Percentiles rank a stretch among this genome's conserved stretches.
These are phyloP conservation scores for Fulmarus glacialis DNA, from an alignment of 2,113 vertebrate genomes.

Conservation along the genomic window DNA sequence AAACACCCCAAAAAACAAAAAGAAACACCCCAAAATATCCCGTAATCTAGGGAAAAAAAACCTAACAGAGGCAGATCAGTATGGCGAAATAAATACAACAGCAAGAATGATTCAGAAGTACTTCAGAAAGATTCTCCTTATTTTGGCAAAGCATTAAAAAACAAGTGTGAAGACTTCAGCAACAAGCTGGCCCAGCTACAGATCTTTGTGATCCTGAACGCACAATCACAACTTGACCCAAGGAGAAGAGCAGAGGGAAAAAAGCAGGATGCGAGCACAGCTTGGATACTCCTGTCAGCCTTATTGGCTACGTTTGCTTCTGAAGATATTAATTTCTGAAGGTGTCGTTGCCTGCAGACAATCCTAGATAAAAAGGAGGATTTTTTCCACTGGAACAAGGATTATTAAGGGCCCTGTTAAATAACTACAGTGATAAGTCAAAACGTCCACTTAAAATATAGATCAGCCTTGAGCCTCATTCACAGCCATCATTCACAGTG, in stretches of 20 bases:
- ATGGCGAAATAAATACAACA: not conserved
- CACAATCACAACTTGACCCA: not conserved
- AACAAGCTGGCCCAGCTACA: not conserved
- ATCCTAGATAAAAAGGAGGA: constrained; percentile 13
- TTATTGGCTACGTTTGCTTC: not conserved
- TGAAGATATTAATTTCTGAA: constrained; percentile 24
- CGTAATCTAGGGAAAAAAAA: not conserved
- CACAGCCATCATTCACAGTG: not conserved
- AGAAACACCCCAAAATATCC: not conserved
- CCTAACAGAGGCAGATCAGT: not conserved
- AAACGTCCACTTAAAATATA: constrained; percentile 49
- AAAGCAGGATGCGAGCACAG: not conserved
- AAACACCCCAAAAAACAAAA: not conserved
- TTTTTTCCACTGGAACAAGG: constrained; percentile 26
- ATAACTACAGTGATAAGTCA: constrained; percentile 39
- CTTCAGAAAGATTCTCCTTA: not conserved
- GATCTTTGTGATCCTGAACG: not conserved
- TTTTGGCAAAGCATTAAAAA: not conserved
- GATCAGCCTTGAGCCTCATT: constrained; percentile 27
- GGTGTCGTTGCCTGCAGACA: constrained; percentile 24
- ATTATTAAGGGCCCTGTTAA: constrained; percentile 29
- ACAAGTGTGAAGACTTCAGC: not conserved
- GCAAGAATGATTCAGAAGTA: not conserved
- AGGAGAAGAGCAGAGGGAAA: not conserved
- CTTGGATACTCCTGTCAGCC: not conserved